Base-by-base conservation (phyloP, 2,797 vertebrate genomes). In the Erpetoichthys calabaricus region DNA sequence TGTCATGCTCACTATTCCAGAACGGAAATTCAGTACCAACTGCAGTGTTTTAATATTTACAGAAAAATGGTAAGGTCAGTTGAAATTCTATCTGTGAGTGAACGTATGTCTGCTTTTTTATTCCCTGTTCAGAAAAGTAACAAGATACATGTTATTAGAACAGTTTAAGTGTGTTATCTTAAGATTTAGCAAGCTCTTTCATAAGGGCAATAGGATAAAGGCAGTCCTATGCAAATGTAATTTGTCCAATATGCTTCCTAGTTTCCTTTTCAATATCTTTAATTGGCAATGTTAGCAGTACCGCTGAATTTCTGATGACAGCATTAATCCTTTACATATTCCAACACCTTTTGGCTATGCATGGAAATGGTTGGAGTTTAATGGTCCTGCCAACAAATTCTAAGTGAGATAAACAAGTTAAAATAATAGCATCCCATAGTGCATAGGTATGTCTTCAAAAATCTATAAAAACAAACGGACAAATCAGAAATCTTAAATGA, bases 1-100 rank as follows among this genome's bases (percentile, higher is more conserved):
- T 54, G 53, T 54, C 53, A 54, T 42, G 50, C 41, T 41, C 41
- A 54, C 7, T 7, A 54, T 54, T 54, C 53, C 53, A 54, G 53
- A 54, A 54, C 6, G 42, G 53, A 54, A 54, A 54, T 54, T 54
- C 44, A 41, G 53, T 41, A 7, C 41, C 53, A 42, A 54, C 44
- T 43, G 44, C 53, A 42, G 7, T 41, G 41, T 41, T 54, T 42
- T n/a, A 42, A 54, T 54, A 54, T 54, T 54, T 54, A 54, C 53
- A 54, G 53, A 54, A 54, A 43, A 54, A 7, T 6, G 44, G n/a
- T 54, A 54, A 43, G 41, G 10, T 54, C 47, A 49, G 4, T 7
- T 7, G 3, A 4, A 51, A 51, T n/a, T n/a, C 5, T 25, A 5
- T 9, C 50, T 25, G 5, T 51, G 50, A 9, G 8, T 6, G 8